These are phyloP conservation scores for Anabacerthia variegaticeps DNA, from an alignment of 2,797 vertebrate species.

Conservation along the genomic window DNA sequence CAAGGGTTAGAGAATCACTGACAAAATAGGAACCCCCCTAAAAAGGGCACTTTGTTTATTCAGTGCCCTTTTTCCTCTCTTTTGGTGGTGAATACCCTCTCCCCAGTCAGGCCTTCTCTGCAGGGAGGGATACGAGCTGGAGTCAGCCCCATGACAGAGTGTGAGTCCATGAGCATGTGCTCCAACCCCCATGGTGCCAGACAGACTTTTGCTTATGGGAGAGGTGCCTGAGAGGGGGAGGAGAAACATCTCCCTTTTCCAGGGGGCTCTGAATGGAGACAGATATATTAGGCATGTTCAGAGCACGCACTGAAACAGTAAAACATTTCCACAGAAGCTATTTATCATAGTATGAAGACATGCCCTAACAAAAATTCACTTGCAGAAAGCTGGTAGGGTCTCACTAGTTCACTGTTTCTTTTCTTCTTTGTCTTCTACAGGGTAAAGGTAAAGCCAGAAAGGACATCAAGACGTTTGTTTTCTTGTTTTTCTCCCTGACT, in stretches of 20 bases:
- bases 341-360: not conserved
- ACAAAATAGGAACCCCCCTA: too few species aligned
- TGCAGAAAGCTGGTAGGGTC: not conserved
- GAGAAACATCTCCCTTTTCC: not conserved
- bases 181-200: not conserved
- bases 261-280: not conserved
- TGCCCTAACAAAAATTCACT: not conserved
- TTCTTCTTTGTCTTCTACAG: not conserved
- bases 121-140: not conserved
- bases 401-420: not conserved
- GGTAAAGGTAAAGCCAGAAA: not conserved
- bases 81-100: not conserved
- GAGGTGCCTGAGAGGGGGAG: not conserved
- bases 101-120: not conserved
- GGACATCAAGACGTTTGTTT: not conserved
- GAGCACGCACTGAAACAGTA: not conserved
- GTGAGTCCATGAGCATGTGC: not conserved
- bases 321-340: not conserved
- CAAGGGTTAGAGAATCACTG: not conserved
- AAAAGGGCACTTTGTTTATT: not conserved
- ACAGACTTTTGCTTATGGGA: not conserved
- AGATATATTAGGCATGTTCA: not conserved
- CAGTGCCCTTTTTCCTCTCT: not conserved
- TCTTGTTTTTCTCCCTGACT: not conserved
- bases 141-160: rapidly evolving